These are phyloP conservation scores for Acanthoscelides obtectus DNA, from an alignment of 2,888 invertebrate species.

Conservation along the genomic window DNA sequence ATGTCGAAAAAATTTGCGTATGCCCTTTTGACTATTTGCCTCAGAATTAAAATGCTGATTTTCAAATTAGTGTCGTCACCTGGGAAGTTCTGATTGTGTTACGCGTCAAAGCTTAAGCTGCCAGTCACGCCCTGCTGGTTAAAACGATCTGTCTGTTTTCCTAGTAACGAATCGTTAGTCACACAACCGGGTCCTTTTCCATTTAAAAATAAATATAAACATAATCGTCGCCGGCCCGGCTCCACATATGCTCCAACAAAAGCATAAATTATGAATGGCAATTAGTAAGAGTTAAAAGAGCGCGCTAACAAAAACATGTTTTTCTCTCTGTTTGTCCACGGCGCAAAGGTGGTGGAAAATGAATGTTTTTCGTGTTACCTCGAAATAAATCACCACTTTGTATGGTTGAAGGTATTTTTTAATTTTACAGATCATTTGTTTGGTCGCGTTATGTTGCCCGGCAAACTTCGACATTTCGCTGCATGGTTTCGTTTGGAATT, in stretches of 20 bases:
- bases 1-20: too few relatives aligned
- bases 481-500: neutral
- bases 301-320: neutral
- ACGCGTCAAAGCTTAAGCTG: too few relatives aligned
- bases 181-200: neutral
- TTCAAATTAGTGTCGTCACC: too few relatives aligned
- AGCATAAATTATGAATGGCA: neutral
- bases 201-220: neutral
- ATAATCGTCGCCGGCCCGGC: neutral
- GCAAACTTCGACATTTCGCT: neutral
- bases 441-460: neutral
- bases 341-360: neutral
- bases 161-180: neutral
- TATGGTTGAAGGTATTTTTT: neutral
- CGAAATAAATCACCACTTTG: neutral
- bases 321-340: neutral
- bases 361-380: neutral
- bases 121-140: neutral
- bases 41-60: too few relatives aligned
- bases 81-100: too few relatives aligned
- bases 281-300: neutral
- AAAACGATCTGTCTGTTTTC: neutral
- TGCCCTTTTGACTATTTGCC: too few relatives aligned
- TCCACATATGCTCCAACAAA: neutral
- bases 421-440: neutral